Base-by-base conservation (phyloP, 2,113 vertebrate genomes). In the Leucopsar rothschildi region DNA sequence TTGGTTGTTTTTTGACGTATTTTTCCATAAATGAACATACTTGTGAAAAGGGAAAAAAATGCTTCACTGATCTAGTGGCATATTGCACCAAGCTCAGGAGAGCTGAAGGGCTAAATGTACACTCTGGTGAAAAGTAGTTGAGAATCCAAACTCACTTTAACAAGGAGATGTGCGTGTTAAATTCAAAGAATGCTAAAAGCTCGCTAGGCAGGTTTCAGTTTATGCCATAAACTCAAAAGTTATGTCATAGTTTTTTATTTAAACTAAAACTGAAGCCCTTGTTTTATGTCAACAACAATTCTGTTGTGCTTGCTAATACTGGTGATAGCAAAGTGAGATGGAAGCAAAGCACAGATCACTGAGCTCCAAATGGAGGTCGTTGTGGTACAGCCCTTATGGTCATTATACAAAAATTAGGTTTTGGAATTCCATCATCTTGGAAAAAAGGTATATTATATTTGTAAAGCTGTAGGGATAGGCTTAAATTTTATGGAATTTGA, bases 241-340 rank as follows among this genome's bases (percentile, higher is more conserved):
- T 96, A 88, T 86, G 94, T 91, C 94, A 94, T 72, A 49, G 75
- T 59, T 93, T 92, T 96, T 96, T 95, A 94, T 97, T 97, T 97
- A 85, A 96, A 93, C 94, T 88, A 91, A 92, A 87, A 70, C 85
- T 95, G 57, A 40, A 86, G 80, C 50, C 52, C 22, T 57, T 97
- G 96, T 98, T 97, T 96, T 92, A 52, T 97, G 96, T 97, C 97
- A 98, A 98, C 95, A 98, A 9, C 2, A 17, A 21, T 68, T 80
- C 55, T 97, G 97, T 98, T 98, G 76, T 97, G 94, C 94, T 95
- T 96, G 93, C 95, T 96, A 95, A 97, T 96, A 96, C 49, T 82
- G 42, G 29, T 81, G 68, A 75, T 60, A 66, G 72, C 68, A 49
- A 60, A 82, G 45, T 35, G 69, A 87, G 68, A 39, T 84, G 86